Evolutionary conservation across 2,888 invertebrate genomes (phyloP), one percentile per base, ranked within the genome.

Genomic region (Microctonus hyperodae): DNA sequence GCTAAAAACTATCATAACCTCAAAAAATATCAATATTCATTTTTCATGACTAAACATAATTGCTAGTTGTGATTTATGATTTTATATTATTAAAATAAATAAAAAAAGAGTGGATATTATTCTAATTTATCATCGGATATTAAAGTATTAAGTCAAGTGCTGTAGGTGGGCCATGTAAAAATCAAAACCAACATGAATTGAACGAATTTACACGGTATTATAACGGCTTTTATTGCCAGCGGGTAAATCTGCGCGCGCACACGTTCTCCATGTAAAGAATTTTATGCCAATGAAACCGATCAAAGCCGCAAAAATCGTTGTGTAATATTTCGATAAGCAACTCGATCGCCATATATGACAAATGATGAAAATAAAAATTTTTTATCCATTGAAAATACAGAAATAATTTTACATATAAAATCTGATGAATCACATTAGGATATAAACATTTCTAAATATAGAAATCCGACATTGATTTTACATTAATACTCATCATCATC

Each of bases 181-280:
- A 64, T 44, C 4, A 28, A 56, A 70, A 68, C 70, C 67, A 64
- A 70, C 71, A 75, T 67, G 66, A 58, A 70, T 70, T 74, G 69
- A 70, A 70, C 79, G 75, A 77, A 78, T 79, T 78, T 81, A 79
- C 79, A 74, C 72, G 78, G 1, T 16, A 75, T 1, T 44, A 16
- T 82, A 82, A 82, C 82, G 82, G 82, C 81, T 78, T 80, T 78
- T 75, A 74, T 80, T 74, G 81, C 82, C 81, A 74, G 71, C 67
- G 77, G 80, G 55, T 55, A 16, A 53, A 40, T 74, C 71, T 62
- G 70, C 72, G 76, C 70, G 61, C 75, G 73, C 72, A 70, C 72
- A 75, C 77, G 78, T 80, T 80, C 79, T 75, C 75, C 71, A 65
- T 69, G 58, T 13, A 22, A 16, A 40, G 59, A 59, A 44, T 40